A percentile compares a stretch with the other conserved stretches of the same genome.
Evolutionary conservation across 2,888 invertebrate species (phyloP).

Genomic region (Plemyria rubiginata): DNA sequence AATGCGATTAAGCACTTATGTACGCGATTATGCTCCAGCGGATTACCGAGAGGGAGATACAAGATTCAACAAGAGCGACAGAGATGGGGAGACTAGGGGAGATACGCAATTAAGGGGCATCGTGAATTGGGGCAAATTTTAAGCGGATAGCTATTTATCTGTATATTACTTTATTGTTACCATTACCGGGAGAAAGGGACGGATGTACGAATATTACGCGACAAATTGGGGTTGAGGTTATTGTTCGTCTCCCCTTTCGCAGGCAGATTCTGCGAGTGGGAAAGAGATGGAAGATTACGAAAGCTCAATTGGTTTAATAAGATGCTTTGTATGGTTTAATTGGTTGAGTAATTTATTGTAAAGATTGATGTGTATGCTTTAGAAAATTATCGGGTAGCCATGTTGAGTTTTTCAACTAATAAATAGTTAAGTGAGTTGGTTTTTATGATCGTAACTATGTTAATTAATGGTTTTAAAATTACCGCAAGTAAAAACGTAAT

Average conservation of each 20-base stretch:
- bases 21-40: conserved; percentile 76
- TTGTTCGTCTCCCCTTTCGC: conserved; percentile 48
- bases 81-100: conserved; percentile 64
- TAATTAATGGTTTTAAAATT: conserved; percentile 17
- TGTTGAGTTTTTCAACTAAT: conserved; percentile 41
- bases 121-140: conserved; percentile 82
- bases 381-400: conserved; percentile 59
- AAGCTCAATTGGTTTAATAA: conserved; percentile 70
- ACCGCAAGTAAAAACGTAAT: neutral
- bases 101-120: conserved; percentile 79
- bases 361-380: conserved; percentile 69
- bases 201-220: conserved; percentile 30
- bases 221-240: conserved; percentile 68
- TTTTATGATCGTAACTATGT: conserved; percentile 15
- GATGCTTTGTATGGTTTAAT: conserved; percentile 65
- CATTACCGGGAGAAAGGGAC: conserved; percentile 65
- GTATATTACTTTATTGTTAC: conserved; percentile 84
- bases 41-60: conserved; percentile 61
- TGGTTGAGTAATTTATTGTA: conserved; percentile 59
- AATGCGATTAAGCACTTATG: conserved; percentile 84
- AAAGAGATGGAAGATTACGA: conserved; percentile 54
- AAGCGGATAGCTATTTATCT: conserved; percentile 81
- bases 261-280: conserved; percentile 34
- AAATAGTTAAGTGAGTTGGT: conserved; percentile 18
- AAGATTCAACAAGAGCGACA: conserved; percentile 46